These are phyloP conservation scores for Cynoglossus semilaevis DNA, from an alignment of 2,113 vertebrate species.

Conservation along the genomic window DNA sequence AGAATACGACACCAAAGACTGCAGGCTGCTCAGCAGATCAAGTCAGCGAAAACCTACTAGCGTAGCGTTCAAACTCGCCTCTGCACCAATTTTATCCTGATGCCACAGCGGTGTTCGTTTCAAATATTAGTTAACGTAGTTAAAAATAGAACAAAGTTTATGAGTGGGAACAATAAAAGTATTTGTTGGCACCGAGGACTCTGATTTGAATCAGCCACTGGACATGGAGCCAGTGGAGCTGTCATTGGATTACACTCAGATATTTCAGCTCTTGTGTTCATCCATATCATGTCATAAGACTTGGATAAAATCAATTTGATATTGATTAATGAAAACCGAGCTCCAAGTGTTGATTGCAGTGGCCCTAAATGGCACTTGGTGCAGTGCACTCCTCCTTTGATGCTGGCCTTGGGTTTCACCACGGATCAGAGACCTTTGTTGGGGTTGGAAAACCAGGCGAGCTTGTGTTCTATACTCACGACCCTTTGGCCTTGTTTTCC, in stretches of 20 bases:
- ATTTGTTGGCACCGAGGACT: not conserved
- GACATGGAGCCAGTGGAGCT: not conserved
- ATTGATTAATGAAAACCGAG: constrained; percentile 2
- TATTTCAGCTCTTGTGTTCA: not conserved
- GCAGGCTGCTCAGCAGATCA: too few relatives aligned
- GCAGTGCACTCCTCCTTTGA: not conserved
- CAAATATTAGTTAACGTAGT: too few relatives aligned
- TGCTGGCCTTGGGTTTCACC: not conserved
- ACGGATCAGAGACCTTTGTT: not conserved
- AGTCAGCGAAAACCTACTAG: too few relatives aligned
- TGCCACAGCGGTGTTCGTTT: too few relatives aligned
- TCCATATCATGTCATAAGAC: not conserved
- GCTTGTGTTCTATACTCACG: not conserved
- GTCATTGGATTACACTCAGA: not conserved
- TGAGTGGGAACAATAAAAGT: not conserved
- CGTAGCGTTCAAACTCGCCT: too few relatives aligned
- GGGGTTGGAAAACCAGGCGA: not conserved
- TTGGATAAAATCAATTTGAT: not conserved
- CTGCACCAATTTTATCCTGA: too few relatives aligned
- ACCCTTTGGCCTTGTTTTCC: not conserved
- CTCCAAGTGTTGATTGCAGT: not conserved
- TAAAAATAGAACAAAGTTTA: not conserved
- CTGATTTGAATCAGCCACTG: not conserved
- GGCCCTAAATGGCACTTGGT: not conserved
- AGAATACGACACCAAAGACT: too few relatives aligned